Conservation (phyloP, 2,888 invertebrate species). For the Conus canariensis region DNA sequence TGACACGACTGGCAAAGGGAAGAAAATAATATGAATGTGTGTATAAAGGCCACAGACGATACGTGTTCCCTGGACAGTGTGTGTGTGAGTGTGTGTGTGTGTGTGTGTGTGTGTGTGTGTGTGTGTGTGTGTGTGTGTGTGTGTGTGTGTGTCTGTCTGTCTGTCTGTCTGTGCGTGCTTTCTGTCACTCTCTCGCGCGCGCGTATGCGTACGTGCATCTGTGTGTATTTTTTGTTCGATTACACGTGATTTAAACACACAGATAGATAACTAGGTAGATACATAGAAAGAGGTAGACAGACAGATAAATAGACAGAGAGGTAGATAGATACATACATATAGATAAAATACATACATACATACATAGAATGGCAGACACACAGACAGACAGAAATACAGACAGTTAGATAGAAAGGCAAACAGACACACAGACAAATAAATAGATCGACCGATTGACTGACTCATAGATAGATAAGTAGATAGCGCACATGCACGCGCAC, state of each 20-base stretch:
- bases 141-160: neutral
- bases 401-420: neutral
- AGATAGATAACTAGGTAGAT: neutral
- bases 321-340: neutral
- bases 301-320: neutral
- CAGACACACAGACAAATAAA: neutral
- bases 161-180: too few species aligned
- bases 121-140: neutral
- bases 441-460: too few species aligned
- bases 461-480: too few species aligned
- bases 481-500: too few species aligned
- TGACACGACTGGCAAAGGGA: too few species aligned
- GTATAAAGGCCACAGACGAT: neutral
- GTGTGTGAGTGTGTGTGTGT: constrained; percentile 12
- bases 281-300: neutral
- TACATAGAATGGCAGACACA: neutral
- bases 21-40: neutral
- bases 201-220: constrained; percentile 4
- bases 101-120: neutral
- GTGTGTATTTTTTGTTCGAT: neutral
- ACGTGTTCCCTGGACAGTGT: neutral
- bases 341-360: neutral
- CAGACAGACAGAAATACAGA: neutral
- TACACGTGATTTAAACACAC: too few species aligned
- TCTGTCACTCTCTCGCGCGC: neutral